Base-by-base conservation (phyloP, 2,113 vertebrate species). In the Lonchura striata region DNA sequence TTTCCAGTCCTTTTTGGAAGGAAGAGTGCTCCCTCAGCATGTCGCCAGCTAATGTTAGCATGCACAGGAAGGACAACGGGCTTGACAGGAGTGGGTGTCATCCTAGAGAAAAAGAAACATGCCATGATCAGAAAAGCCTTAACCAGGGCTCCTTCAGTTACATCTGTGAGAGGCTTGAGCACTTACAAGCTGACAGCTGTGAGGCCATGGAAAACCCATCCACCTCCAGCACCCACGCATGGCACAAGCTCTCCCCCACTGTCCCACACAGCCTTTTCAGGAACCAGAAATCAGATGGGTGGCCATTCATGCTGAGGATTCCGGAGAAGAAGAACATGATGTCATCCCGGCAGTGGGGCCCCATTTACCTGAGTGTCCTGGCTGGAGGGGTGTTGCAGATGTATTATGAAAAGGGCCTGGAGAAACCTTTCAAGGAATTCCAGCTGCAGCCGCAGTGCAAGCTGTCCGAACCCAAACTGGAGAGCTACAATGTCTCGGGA, bases 271-370 rank as follows among this genome's bases (percentile, higher is more conserved):
- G 98, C 16, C 98, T 99, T 44, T 99, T 99, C 96, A 98, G 98
- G 81, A 98, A 98, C 92, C 98, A 93, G 86, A 98, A 97, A 54
- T 98, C 96, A 54, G 97, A 99, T 1, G 99, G 99, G 27, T 99
- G 99, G 99, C 96, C 99, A 1, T 98, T 99, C 95, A 98, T 99
- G 99, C 92, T 99, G 94, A 98, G 99, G 92, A 99, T 99, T 85
- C 99, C 99, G 0, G 99, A 99, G 88, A 99, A 99, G 97, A 99
- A 99, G 97, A 99, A 99, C 96, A 98, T 99, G 97, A 99, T 99
- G 99, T 99, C 99, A 0, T 99, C 99, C 19, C 98, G 99, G 47
- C 99, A 99, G 57, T 99, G 99, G 99, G 99, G 99, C 5, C 99
- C 99, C 3, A 98, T 99, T 95, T 99, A 99, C 93, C 98, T 99